These are phyloP conservation scores for Cichladusa arquata DNA, from an alignment of 2,113 vertebrate genomes.

Conservation along the genomic window DNA sequence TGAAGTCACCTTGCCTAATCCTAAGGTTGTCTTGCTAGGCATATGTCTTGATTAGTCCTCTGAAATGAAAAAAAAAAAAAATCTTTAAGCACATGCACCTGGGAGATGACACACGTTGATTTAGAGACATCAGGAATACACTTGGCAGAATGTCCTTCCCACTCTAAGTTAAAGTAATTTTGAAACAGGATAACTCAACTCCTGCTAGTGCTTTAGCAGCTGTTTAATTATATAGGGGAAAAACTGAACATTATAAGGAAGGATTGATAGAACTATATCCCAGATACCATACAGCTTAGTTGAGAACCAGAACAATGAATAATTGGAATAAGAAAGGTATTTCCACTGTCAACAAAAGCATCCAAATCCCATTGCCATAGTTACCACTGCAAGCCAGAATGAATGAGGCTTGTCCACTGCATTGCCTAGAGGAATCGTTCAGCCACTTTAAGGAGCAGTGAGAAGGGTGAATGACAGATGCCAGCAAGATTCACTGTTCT, in stretches of 20 bases:
- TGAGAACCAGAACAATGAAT: neutral
- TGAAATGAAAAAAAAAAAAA: neutral
- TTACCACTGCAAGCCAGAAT: neutral
- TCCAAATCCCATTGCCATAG: neutral
- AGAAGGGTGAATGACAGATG: neutral
- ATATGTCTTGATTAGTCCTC: neutral
- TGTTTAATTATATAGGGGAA: slow-evolving; percentile 20
- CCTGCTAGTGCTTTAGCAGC: neutral
- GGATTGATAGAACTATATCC: neutral
- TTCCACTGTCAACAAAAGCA: neutral
- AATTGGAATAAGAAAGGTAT: neutral
- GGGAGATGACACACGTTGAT: neutral
- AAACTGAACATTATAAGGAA: neutral
- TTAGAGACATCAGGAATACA: neutral
- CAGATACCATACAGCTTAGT: neutral
- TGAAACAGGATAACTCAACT: neutral
- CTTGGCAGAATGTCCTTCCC: neutral
- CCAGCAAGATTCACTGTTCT: neutral
- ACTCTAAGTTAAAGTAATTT: neutral
- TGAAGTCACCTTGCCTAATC: neutral
- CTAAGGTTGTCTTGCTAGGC: neutral
- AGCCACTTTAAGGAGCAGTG: neutral
- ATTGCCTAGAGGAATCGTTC: neutral
- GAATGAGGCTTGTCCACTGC: neutral
- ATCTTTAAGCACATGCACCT: neutral